Evolutionary conservation across 1,140 invertebrate genomes (phyloP).

Genomic region (Potamilus streckersoni): DNA sequence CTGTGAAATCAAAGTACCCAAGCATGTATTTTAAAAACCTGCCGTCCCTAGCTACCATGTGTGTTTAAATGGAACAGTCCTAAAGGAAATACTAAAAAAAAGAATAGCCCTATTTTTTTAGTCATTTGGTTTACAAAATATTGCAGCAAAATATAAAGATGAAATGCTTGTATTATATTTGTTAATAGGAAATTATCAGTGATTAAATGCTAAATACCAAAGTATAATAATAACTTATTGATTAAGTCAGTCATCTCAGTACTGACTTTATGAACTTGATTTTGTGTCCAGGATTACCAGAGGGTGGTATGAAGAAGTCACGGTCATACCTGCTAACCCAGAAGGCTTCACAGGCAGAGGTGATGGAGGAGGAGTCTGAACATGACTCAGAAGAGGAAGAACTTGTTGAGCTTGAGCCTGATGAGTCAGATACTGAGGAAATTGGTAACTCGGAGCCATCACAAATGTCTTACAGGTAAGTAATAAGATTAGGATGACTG

Average conservation of each 20-base stretch:
- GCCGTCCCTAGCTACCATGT: no score
- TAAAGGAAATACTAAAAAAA: no score
- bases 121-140: not conserved
- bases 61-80: no score
- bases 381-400: constrained; percentile 39
- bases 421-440: constrained; percentile 38
- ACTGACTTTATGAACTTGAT: not conserved
- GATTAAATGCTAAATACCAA: not conserved
- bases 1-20: no score
- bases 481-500: not conserved
- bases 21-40: no score
- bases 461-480: constrained; percentile 56
- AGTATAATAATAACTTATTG: not conserved
- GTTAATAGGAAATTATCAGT: not conserved
- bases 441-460: constrained; percentile 48
- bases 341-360: constrained; percentile 34
- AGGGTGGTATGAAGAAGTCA: constrained; percentile 58
- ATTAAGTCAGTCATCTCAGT: not conserved
- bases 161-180: not conserved
- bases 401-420: constrained; percentile 32
- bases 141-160: not conserved
- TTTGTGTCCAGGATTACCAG: constrained; percentile 47
- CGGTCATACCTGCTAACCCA: constrained; percentile 54
- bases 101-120: no score
- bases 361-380: constrained; percentile 38